Conservation (phyloP, 2,888 invertebrate genomes). For the Chloroclysta siterata region DNA sequence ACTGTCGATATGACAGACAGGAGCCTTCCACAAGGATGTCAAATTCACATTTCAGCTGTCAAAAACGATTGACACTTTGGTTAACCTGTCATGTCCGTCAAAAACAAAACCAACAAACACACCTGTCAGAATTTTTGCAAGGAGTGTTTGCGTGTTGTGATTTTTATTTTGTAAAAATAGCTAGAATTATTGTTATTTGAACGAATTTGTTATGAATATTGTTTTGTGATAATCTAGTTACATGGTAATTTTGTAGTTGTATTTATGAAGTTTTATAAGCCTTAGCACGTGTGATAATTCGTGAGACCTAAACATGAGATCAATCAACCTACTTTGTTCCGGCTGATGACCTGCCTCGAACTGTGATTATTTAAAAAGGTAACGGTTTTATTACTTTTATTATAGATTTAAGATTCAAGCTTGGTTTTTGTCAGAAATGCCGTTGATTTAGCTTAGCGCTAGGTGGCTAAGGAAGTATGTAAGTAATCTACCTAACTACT, state of each 20-base stretch:
- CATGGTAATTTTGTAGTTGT: slow-evolving; percentile 64
- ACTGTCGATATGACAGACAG: too few species aligned
- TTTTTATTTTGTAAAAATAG: slow-evolving; percentile 65
- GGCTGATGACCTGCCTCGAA: slow-evolving; percentile 72
- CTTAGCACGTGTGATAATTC: slow-evolving; percentile 57
- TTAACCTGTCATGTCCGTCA: not conserved
- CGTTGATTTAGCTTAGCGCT: slow-evolving; percentile 13
- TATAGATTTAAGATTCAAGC: not conserved
- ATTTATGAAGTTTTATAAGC: slow-evolving; percentile 61
- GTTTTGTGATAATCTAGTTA: slow-evolving; percentile 54
- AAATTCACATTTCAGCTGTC: too few species aligned
- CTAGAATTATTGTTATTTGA: slow-evolving; percentile 59
- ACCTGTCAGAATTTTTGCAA: slow-evolving; percentile 52
- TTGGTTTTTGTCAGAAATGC: not conserved
- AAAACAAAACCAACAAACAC: slow-evolving; percentile 36
- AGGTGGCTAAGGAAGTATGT: not conserved
- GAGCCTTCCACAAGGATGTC: too few species aligned
- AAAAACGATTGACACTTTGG: too few species aligned
- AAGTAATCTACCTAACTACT: not conserved
- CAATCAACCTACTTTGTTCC: slow-evolving; percentile 75
- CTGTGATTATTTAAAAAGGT: slow-evolving; percentile 78
- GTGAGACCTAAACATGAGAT: slow-evolving; percentile 51
- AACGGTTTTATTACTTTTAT: slow-evolving; percentile 62
- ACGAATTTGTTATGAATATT: slow-evolving; percentile 38
- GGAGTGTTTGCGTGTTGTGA: slow-evolving; percentile 69